Base-by-base conservation (phyloP, 2,113 vertebrate species). In the Hydropotes inermis region DNA sequence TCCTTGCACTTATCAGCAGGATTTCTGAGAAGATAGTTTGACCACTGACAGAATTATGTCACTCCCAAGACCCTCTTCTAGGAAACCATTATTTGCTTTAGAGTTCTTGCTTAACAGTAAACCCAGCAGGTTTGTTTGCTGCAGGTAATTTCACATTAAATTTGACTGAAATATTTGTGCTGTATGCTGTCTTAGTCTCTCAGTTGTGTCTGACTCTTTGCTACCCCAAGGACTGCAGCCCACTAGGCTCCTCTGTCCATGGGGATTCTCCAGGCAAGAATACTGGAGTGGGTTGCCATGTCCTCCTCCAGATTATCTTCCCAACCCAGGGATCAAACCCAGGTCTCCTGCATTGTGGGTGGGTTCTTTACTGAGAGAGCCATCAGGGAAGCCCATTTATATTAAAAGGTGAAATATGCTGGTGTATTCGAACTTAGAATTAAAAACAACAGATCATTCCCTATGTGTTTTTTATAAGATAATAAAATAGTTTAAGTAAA, bases 11-110 rank as follows among this genome's bases (percentile, higher is more conserved):
- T 43, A 86, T 67, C 93, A 97, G 55, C 58, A 43, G 76, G 43
- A 87, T 97, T 97, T 92, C 74, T 86, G 33, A 87, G 50, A 61
- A 94, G 81, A 90, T 13, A 86, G 28, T 94, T 58, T 64, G 52
- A n/a, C 12, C 7, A 76, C 9, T 84, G 89, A 76, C 88, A 95
- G 95, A 89, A 76, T 97, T 91, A 97, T 85, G 74, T 90, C 52
- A 96, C 95, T 92, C 86, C 11, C n/a, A 82, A 91, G 76, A 54
- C 19, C 90, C n/a, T 8, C 19, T 7, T 54, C 92, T 50, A 57
- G 74, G 30, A 94, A 94, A 16, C 54, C 33, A 33, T 95, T 91
- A 76, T 64, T 95, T 92, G 27, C 30, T 14, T 54, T 45, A 47
- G 2, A 91, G 21, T 93, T 93, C 81, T 93, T 94, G 23, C 27